Evolutionary conservation across 2,888 invertebrate species (phyloP).

Genomic region (Drosophila subsilvestris): DNA sequence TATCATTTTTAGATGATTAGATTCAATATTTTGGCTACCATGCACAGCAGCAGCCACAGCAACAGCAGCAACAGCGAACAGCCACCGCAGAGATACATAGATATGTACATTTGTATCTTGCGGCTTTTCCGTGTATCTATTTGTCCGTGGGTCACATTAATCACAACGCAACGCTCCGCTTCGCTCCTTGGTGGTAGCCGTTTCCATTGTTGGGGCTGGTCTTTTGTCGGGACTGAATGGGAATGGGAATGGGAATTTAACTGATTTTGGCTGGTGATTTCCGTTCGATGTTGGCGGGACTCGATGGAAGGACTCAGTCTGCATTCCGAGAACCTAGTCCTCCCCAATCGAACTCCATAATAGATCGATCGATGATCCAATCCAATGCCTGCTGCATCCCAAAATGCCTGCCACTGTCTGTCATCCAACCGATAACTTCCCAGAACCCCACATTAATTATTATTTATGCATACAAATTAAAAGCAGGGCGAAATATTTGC

Average conservation of each 20-base stretch:
- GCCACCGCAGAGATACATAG: slow-evolving; percentile 23
- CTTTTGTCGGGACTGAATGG: background rate
- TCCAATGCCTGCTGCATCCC: slow-evolving; percentile 37
- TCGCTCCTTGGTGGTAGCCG: background rate
- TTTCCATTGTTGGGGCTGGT: background rate
- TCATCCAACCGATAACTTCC: slow-evolving; percentile 44
- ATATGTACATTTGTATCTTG: slow-evolving; percentile 66
- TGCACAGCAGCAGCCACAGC: slow-evolving; percentile 47
- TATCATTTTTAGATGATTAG: slow-evolving; percentile 77
- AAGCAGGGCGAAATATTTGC: slow-evolving; percentile 58
- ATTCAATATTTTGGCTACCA: slow-evolving; percentile 65
- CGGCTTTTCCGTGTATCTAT: slow-evolving; percentile 16
- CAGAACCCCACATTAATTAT: slow-evolving; percentile 68
- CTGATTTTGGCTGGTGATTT: background rate
- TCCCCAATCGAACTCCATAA: background rate
- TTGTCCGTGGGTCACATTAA: background rate
- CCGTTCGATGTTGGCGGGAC: no score
- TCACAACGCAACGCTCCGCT: background rate
- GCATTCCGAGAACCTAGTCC: slow-evolving; percentile 63
- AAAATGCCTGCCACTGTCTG: no score
- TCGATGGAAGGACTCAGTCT: slow-evolving; percentile 10
- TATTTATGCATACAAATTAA: slow-evolving; percentile 77
- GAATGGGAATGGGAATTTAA: background rate
- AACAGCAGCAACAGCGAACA: slow-evolving; percentile 53
- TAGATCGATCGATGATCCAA: slow-evolving; percentile 61